phyloP scores from a whole-genome alignment of 2,888 invertebrate genomes.

The Branchellion lobata region DNA sequence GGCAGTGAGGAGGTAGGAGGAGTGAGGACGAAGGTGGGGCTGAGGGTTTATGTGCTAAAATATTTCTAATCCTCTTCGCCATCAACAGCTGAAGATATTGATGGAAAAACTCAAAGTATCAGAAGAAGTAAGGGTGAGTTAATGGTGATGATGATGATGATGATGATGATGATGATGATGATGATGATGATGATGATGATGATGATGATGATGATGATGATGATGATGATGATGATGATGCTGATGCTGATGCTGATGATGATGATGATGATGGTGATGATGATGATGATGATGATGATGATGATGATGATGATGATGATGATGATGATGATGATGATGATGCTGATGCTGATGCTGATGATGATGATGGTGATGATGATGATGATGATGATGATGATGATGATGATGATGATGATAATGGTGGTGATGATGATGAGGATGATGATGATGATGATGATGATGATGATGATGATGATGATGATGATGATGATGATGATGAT shows the following conservation, averaged over 20 bases:
- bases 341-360: not conserved
- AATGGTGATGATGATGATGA: not conserved
- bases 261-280: constrained; percentile 11
- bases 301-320: constrained; percentile 21
- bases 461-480: not conserved
- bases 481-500: constrained; percentile 34
- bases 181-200: constrained; percentile 27
- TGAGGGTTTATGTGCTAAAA: not conserved
- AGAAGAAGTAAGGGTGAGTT: not conserved
- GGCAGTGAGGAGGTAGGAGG: too few species aligned
- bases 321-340: not conserved
- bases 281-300: constrained; percentile 23
- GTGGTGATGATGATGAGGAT: not conserved
- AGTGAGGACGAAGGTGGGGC: too few species aligned
- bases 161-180: constrained; percentile 30
- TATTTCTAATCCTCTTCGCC: not conserved
- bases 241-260: constrained; percentile 7
- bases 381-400: not conserved
- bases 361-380: not conserved
- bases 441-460: constrained; percentile 12
- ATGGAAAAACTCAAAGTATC: not conserved
- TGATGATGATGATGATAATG: not conserved
- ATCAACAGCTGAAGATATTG: too few species aligned
- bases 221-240: constrained; percentile 31
- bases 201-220: constrained; percentile 34